A percentile compares a stretch with the other conserved stretches of the same genome.
These are phyloP conservation scores for Drosophila anomelani DNA, from an alignment of 2,888 invertebrate species.

Conservation along the genomic window DNA sequence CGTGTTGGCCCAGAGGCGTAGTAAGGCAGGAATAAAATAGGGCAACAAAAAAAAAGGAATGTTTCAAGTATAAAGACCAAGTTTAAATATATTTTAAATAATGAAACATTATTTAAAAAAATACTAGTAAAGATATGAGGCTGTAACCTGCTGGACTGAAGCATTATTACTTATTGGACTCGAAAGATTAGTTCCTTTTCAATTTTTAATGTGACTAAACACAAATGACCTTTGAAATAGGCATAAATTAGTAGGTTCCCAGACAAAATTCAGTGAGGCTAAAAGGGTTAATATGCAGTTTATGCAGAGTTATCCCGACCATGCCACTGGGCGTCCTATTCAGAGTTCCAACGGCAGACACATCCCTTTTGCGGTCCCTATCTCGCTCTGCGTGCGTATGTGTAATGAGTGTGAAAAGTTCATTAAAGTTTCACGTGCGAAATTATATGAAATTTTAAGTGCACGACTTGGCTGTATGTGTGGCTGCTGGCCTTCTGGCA, in stretches of 20 bases:
- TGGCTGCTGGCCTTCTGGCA: conserved; percentile 10
- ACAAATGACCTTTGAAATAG: background rate
- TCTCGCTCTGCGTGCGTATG: conserved; percentile 35
- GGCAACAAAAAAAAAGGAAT: too few relatives aligned
- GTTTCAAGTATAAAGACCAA: background rate
- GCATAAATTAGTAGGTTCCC: background rate
- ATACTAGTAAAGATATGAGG: too few relatives aligned
- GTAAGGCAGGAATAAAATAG: background rate
- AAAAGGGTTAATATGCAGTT: background rate
- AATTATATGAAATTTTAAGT: conserved; percentile 72
- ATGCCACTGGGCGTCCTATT: conserved; percentile 4
- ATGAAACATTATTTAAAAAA: background rate
- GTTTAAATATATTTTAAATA: background rate
- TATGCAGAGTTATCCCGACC: background rate
- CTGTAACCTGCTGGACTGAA: too few relatives aligned
- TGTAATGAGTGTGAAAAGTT: conserved; percentile 79
- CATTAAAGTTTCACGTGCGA: conserved; percentile 79
- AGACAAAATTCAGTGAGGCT: too few relatives aligned
- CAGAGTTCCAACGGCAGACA: background rate
- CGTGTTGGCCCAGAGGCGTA: background rate
- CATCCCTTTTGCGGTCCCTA: conserved; percentile 5
- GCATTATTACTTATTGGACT: background rate
- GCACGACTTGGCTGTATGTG: conserved; percentile 51
- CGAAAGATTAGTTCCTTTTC: background rate
- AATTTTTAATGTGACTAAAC: background rate